phyloP scores from a whole-genome alignment of 2,113 vertebrate genomes.

The Nicator chloris region DNA sequence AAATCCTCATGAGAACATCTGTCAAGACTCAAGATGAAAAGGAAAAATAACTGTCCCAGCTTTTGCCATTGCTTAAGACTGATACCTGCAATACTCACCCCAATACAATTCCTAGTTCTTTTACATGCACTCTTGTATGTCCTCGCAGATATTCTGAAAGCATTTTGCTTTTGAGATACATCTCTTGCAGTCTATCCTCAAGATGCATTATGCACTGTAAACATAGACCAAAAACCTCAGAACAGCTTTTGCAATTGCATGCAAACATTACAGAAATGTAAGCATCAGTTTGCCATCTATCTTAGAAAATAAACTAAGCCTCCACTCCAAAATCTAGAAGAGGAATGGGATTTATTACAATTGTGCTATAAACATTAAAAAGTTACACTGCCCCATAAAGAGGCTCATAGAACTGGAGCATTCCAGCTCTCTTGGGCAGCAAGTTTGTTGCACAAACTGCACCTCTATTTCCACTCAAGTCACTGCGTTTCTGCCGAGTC shows the following conservation, averaged over 20 bases:
- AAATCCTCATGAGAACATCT: neutral
- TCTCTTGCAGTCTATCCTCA: constrained; percentile 85
- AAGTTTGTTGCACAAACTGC: neutral
- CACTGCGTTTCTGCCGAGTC: neutral
- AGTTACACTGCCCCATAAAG: neutral
- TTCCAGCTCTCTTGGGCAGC: neutral
- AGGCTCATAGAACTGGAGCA: neutral
- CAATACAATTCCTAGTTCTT: constrained; percentile 81
- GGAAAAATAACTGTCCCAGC: neutral
- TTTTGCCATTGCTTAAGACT: neutral
- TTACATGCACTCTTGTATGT: constrained; percentile 83
- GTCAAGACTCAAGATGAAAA: neutral
- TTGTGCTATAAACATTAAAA: neutral
- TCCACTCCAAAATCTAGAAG: neutral
- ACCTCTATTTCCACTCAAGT: neutral
- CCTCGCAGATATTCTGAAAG: constrained; percentile 86
- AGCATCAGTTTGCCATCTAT: neutral
- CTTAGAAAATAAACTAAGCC: neutral
- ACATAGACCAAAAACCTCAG: neutral
- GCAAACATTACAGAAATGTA: neutral
- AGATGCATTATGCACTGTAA: constrained; percentile 86
- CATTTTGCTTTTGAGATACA: constrained; percentile 91
- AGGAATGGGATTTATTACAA: neutral
- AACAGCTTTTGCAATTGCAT: neutral
- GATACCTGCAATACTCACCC: constrained; percentile 73